phyloP scores from a whole-genome alignment of 2,797 vertebrate species.

The Australoheros facetus region DNA sequence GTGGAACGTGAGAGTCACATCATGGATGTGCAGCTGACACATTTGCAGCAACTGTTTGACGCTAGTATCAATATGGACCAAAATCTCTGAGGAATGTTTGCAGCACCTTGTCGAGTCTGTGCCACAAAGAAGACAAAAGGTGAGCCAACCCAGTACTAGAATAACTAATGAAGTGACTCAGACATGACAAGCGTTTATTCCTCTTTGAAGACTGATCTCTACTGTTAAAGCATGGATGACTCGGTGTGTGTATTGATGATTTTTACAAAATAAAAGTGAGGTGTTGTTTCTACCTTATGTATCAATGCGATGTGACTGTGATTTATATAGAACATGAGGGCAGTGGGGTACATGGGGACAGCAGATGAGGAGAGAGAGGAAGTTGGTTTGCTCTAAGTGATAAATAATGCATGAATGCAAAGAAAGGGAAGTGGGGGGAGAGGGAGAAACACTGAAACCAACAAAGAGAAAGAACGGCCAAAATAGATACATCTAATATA shows the following conservation, averaged over 20 bases:
- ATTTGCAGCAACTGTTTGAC: background rate
- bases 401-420: slow-evolving; percentile 63
- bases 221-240: background rate
- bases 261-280: background rate
- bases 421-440: background rate
- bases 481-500: slow-evolving; percentile 22
- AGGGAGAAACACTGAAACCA: background rate
- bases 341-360: slow-evolving; percentile 29
- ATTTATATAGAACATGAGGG: slow-evolving; percentile 29
- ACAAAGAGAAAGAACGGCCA: slow-evolving; percentile 10
- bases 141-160: background rate
- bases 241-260: background rate
- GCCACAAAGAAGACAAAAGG: background rate
- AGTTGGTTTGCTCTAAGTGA: slow-evolving; percentile 39
- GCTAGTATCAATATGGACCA: background rate
- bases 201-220: background rate
- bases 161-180: background rate
- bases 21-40: background rate
- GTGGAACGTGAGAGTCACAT: background rate
- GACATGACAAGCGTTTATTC: no score
- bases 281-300: background rate
- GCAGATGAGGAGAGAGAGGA: slow-evolving; percentile 21
- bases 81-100: background rate
- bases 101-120: background rate
- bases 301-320: slow-evolving; percentile 22